Base-by-base conservation (phyloP, 2,113 vertebrate genomes). In the Chlamydotis undulata region DNA sequence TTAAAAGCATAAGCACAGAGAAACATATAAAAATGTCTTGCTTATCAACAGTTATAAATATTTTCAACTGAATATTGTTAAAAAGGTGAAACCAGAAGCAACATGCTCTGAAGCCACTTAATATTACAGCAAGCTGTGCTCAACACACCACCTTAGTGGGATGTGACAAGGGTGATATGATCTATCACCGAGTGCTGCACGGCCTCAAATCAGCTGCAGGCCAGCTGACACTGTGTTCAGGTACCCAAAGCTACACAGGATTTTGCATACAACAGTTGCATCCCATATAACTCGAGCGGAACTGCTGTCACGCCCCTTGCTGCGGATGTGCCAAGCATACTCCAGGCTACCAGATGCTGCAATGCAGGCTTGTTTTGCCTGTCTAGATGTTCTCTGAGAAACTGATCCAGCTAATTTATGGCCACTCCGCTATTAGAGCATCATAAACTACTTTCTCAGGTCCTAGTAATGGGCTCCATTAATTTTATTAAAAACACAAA, bases 401-500 rank as follows among this genome's bases (percentile, higher is more conserved):
- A 87, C 4, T 35, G 39, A 75, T 90, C 47, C 15, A 4, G 13
- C 26, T 82, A 49, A 60, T 93, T 96, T 89, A 88, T 45, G 24
- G 39, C 26, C 47, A 56, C 55, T n/a, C 25, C 52, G 23, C 37
- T 7, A 1, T 39, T 24, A 52, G 47, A 81, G 71, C 23, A 45
- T 10, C 69, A 25, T 35, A 69, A 92, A 50, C 50, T 35, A 35
- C 55, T 74, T 88, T 57, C 59, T 60, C 55, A 53, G 81, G 26
- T 63, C 49, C 52, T 68, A 25, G 14, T 10, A 39, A 88, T 61
- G 49, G 35, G 52, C 7, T 70, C 25, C 73, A 75, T 63, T 86
- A 52, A 68, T 81, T 70, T 88, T 67, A 75, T 8, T 43, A 28
- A 71, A 96, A 96, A 92, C 25, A 77, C 8, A 71, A 49, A 81